Base-by-base conservation (phyloP, 2,888 invertebrate genomes). In the Drosophila nr. perissopoda region DNA sequence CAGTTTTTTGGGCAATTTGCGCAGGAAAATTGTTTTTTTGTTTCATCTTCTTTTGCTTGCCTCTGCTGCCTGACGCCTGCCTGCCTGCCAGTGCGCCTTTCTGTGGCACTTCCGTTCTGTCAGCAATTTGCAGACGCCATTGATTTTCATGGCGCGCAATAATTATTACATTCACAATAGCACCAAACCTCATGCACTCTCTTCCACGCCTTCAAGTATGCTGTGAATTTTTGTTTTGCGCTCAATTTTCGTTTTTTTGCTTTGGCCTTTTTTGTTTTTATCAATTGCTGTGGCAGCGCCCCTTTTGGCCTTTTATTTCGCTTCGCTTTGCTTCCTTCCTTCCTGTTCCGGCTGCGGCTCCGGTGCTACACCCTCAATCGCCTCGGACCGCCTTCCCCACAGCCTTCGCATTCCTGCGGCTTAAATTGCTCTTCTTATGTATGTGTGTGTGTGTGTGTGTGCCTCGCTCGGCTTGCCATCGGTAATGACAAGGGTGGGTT, bases 341-440 rank as follows among this genome's bases (percentile, higher is more conserved):
- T 79, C 72, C 77, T 70, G 49, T 60, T 63, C 80, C 70, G 76
- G 67, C 80, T 64, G 59, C 31, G 69, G 65, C 67, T 66, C 61
- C 48, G 40, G 29, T 38, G 16, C 45, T 45, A 45, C 45, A 45
- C 38, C 57, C n/a, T 25, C 52, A 53, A 8, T 5, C 48, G 21
- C 52, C 36, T n/a, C 25, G 53, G 16, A 51, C 64, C 63, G 27
- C 61, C 69, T 60, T 62, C 66, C 58, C 38, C 77, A 54, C 73
- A 74, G 69, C 82, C 78, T 80, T 82, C 62, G 82, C 87, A 85
- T 89, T 85, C 87, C 83, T 87, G 90, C 80, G 89, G 89, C 80
- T 90, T 88, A 88, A 88, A 89, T 88, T 88, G 86, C 80, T 87
- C 81, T 83, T 85, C 82, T 86, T 83, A 80, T 84, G 54, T 63